Evolutionary conservation across 2,888 invertebrate genomes (phyloP), one percentile per base, ranked within the genome.

Genomic region (Rhagonycha fulva): DNA sequence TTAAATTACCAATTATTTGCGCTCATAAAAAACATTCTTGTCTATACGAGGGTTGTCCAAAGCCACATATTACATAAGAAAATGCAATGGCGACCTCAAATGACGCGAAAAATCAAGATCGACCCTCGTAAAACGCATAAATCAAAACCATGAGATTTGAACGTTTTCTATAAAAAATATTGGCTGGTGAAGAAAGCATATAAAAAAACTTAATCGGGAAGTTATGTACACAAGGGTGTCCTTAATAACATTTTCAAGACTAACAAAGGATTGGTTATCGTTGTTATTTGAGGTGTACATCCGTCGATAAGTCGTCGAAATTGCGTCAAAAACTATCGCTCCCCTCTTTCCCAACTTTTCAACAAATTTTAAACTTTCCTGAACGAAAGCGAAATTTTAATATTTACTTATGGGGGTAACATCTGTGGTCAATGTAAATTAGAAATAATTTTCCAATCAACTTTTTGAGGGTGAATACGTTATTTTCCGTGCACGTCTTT

Each of bases 391-490:
- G 62, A 62, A 68, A 68, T 62, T 71, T 68, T 62, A 75, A 83
- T 82, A 81, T 82, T 83, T 82, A 79, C 81, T 82, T 78, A 76
- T 80, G 79, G 76, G 79, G 80, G 63, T 81, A 79, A 80, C 83
- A 84, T 82, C 81, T 84, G 84, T 81, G 84, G 83, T 83, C 83
- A 83, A 83, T 84, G 82, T 82, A 82, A 83, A 84, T 83, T 81
- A 81, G 81, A 82, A 83, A 83, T 83, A 84, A 83, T 83, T 82
- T 82, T 80, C 82, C 79, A 80, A 80, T 75, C 78, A 70, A 66
- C 60, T 71, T 73, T 62, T 68, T 70, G 60, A 67, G 66, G 69
- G 74, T 74, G 72, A 62, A 75, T 74, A 71, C 79, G 77, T 79
- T 79, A 76, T 77, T 80, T 74, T 76, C 76, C 47, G 74, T 76